phyloP scores from a whole-genome alignment of 1,140 invertebrate species.

The Drosophila watanabei region DNA sequence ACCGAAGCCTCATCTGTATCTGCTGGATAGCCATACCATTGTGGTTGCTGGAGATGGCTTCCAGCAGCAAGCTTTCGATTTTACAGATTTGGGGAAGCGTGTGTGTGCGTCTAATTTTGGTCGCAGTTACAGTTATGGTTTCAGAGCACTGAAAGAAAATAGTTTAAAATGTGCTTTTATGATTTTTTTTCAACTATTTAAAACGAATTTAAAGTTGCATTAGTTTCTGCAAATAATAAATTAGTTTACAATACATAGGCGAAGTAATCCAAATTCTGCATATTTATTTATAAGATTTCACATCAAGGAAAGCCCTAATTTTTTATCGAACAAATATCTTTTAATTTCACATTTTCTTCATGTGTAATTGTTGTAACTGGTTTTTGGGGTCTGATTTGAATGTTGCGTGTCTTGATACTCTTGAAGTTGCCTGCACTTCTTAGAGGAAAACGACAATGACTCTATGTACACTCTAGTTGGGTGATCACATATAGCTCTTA shows the following conservation, averaged over 20 bases:
- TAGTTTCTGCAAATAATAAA: no score
- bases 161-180: no score
- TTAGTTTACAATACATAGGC: no score
- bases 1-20: constrained; percentile 16
- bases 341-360: background rate
- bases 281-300: background rate
- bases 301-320: no score
- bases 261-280: no score
- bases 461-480: constrained; percentile 34
- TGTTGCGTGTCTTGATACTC: constrained; percentile 60
- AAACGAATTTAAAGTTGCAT: no score
- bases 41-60: constrained; percentile 58
- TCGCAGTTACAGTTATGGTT: constrained; percentile 50
- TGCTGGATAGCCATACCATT: constrained; percentile 36
- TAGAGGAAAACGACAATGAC: constrained; percentile 47
- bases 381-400: constrained; percentile 75
- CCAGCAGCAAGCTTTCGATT: constrained; percentile 49
- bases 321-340: background rate
- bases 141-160: background rate
- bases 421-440: constrained; percentile 18
- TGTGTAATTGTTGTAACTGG: constrained; percentile 48
- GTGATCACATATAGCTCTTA: constrained; percentile 17
- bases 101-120: constrained; percentile 34
- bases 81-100: constrained; percentile 1
- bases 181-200: no score